phyloP scores from a whole-genome alignment of 2,888 invertebrate genomes.

The Diachrysia chrysitis region DNA sequence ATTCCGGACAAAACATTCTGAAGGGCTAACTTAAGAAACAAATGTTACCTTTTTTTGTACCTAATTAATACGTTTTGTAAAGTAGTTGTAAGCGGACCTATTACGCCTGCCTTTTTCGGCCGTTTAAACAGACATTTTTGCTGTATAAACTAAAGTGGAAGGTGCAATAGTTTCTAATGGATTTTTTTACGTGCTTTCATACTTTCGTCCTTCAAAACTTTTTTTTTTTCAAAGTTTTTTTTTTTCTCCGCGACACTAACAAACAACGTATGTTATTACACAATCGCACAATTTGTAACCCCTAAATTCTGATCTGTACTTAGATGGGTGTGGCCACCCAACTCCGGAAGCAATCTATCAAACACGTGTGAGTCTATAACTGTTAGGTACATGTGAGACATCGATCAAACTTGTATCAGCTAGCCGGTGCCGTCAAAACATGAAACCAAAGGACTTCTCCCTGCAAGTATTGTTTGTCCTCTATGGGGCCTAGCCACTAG shows the following conservation, averaged over 20 bases:
- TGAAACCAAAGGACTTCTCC: conserved; percentile 19
- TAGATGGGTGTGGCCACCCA: conserved; percentile 14
- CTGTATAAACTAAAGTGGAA: too few relatives aligned
- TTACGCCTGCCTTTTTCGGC: too few relatives aligned
- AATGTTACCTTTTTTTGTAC: conserved; percentile 7
- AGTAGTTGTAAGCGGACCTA: neutral
- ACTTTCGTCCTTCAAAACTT: too few relatives aligned
- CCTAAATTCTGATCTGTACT: neutral
- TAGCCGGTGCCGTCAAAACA: conserved; percentile 33
- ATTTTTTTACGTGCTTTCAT: too few relatives aligned
- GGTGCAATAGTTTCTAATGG: too few relatives aligned
- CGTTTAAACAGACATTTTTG: too few relatives aligned
- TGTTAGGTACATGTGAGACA: conserved; percentile 43
- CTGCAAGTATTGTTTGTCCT: too few relatives aligned
- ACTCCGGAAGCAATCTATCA: conserved; percentile 55
- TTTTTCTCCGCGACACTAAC: too few relatives aligned
- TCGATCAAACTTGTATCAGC: conserved; percentile 57
- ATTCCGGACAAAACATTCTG: conserved; percentile 11
- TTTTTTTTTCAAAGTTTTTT: neutral
- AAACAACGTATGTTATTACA: neutral
- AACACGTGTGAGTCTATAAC: conserved; percentile 37
- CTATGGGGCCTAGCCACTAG: too few relatives aligned
- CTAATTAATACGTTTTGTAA: neutral
- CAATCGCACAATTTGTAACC: neutral
- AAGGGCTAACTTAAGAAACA: conserved; percentile 2